Conservation (phyloP, 2,888 invertebrate species). For the Napeogenes inachia region DNA sequence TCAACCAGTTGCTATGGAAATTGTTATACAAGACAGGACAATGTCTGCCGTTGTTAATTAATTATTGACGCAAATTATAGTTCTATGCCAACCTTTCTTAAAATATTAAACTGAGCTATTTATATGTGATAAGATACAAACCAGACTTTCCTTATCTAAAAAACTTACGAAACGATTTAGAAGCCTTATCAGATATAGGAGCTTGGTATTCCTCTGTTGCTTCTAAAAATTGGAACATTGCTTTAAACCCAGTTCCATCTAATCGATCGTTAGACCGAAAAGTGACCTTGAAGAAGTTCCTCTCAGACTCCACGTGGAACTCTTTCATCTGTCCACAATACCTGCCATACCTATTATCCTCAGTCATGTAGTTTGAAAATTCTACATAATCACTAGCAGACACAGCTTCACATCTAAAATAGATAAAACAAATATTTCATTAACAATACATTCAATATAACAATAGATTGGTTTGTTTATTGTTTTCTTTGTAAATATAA, state of each 20-base stretch:
- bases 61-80: background rate
- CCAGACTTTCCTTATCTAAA: background rate
- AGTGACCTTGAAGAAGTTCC: constrained; percentile 95
- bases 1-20: too few species aligned
- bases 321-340: constrained; percentile 92
- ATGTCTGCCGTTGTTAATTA: too few species aligned
- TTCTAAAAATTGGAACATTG: constrained; percentile 90
- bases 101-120: background rate
- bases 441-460: background rate
- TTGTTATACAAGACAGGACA: too few species aligned
- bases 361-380: constrained; percentile 95
- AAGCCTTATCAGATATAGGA: constrained; percentile 61
- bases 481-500: background rate
- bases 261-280: constrained; percentile 96
- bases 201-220: constrained; percentile 78
- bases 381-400: constrained; percentile 97
- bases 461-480: background rate
- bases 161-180: constrained; percentile 55
- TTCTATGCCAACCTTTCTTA: background rate
- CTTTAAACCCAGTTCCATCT: constrained; percentile 96
- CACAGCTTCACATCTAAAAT: constrained; percentile 89
- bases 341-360: constrained; percentile 91
- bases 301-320: constrained; percentile 90
- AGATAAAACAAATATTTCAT: background rate
- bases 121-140: background rate